Conservation (phyloP, 53 echinoderm and acorn worm genomes). For the Hippasteria phrygiana region DNA sequence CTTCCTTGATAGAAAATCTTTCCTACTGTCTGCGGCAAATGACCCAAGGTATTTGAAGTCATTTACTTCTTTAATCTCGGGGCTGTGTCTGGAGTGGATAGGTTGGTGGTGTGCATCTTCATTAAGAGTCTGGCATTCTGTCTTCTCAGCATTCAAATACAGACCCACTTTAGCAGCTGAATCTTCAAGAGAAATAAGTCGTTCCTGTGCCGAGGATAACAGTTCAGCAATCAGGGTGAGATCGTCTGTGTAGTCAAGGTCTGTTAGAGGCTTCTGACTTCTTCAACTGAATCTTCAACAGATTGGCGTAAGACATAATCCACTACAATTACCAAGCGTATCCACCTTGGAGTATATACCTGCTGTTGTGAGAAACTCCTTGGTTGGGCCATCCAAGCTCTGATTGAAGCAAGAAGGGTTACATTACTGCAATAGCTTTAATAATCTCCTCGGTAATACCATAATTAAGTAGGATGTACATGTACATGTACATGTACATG, state of each 20-base stretch:
- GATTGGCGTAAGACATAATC: too few species aligned
- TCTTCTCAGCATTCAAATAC: slow-evolving; percentile 43
- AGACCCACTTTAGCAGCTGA: slow-evolving; percentile 44
- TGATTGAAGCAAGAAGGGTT: slow-evolving; percentile 6
- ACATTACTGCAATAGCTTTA: slow-evolving; percentile 50
- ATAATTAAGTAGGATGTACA: slow-evolving; percentile 14
- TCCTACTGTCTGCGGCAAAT: slow-evolving; percentile 30
- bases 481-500: background rate
- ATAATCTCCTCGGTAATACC: slow-evolving; percentile 8
- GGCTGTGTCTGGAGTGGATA: slow-evolving; percentile 17
- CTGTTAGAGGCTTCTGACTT: background rate
- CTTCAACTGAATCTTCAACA: background rate
- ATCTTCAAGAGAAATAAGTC: slow-evolving; percentile 48
- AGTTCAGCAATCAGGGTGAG: slow-evolving; percentile 22
- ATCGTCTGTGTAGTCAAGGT: slow-evolving; percentile 65
- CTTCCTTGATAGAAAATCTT: slow-evolving; percentile 31
- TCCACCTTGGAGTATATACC: slow-evolving; percentile 13
- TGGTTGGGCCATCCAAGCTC: slow-evolving; percentile 28
- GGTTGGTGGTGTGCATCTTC: slow-evolving; percentile 30
- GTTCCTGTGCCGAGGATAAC: slow-evolving; percentile 1
- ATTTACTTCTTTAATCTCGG: background rate
- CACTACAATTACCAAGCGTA: background rate
- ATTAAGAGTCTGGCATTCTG: slow-evolving; percentile 38
- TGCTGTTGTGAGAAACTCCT: slow-evolving; percentile 49
- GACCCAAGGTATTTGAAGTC: slow-evolving; percentile 37